phyloP scores from a whole-genome alignment of 1,140 invertebrate genomes.

The Leptinotarsa lineolata region DNA sequence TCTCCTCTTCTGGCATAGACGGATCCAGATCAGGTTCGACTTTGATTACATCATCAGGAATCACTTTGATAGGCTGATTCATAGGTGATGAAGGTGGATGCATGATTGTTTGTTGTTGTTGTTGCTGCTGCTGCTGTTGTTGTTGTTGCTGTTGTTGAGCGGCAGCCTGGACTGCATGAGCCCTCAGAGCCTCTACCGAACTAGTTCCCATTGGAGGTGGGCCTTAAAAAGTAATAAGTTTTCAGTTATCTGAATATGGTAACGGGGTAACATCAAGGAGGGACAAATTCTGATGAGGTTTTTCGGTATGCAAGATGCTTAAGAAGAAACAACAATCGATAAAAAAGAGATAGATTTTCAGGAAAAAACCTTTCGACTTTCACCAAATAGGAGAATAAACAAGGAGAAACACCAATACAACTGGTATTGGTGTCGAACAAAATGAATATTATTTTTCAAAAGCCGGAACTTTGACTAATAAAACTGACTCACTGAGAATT shows the following conservation, averaged over 20 bases:
- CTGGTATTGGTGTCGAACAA: too few species aligned
- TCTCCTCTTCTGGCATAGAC: slow-evolving; percentile 66
- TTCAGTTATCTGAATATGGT: too few species aligned
- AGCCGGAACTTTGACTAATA: too few species aligned
- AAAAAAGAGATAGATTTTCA: too few species aligned
- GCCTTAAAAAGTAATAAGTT: slow-evolving; percentile 15
- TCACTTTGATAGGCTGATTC: slow-evolving; percentile 55
- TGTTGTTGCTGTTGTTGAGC: slow-evolving; percentile 58
- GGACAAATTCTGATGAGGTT: neutral
- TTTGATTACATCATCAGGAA: slow-evolving; percentile 57
- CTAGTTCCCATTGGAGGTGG: slow-evolving; percentile 57
- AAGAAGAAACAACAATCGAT: too few species aligned
- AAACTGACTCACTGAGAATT: too few species aligned
- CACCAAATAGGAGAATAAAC: too few species aligned
- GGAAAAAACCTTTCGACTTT: too few species aligned
- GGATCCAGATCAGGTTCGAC: slow-evolving; percentile 61
- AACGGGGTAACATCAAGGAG: neutral
- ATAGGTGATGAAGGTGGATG: slow-evolving; percentile 59
- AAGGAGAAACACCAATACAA: too few species aligned
- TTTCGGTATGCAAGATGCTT: too few species aligned
- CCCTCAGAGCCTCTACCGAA: slow-evolving; percentile 63
- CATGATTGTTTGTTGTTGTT: slow-evolving; percentile 55
- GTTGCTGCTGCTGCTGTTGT: slow-evolving; percentile 59
- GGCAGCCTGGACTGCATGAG: slow-evolving; percentile 66
- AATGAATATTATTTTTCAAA: too few species aligned